Conservation (phyloP, 2,797 vertebrate species). For the Galagoides demidoff region DNA sequence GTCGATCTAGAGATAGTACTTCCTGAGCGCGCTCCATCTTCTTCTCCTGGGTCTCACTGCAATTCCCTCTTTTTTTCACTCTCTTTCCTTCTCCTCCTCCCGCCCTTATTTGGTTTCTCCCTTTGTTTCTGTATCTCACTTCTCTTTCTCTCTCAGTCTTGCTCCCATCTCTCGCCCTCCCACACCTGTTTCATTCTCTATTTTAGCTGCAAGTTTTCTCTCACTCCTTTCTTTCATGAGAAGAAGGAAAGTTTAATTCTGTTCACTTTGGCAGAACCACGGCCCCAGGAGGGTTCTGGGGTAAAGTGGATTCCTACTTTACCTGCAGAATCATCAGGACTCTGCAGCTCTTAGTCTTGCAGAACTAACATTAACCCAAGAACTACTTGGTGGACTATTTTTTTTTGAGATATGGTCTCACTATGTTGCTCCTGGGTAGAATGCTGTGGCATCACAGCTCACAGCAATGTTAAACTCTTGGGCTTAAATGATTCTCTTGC, state of each 20-base stretch:
- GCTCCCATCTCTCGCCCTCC: not conserved
- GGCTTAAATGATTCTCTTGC: too few relatives aligned
- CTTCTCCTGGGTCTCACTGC: too few relatives aligned
- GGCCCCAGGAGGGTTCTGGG: not conserved
- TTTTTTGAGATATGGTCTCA: too few relatives aligned
- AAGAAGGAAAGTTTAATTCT: not conserved
- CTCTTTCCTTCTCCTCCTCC: not conserved
- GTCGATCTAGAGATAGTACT: not conserved
- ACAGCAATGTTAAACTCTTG: too few relatives aligned
- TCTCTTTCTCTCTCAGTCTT: not conserved
- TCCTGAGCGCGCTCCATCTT: too few relatives aligned
- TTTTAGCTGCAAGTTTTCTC: not conserved
- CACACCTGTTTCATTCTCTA: not conserved
- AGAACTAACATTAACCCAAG: not conserved
- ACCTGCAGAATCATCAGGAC: not conserved
- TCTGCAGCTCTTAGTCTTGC: not conserved
- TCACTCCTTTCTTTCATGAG: not conserved
- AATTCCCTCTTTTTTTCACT: too few relatives aligned
- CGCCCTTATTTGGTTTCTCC: not conserved
- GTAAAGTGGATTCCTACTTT: not conserved
- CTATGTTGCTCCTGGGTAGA: too few relatives aligned
- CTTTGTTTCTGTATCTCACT: not conserved
- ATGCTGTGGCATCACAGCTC: too few relatives aligned
- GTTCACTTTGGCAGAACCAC: not conserved
- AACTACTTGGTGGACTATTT: not conserved